Evolutionary conservation across 2,797 vertebrate species (phyloP).

Genomic region (Enteromius trimaculatus): DNA sequence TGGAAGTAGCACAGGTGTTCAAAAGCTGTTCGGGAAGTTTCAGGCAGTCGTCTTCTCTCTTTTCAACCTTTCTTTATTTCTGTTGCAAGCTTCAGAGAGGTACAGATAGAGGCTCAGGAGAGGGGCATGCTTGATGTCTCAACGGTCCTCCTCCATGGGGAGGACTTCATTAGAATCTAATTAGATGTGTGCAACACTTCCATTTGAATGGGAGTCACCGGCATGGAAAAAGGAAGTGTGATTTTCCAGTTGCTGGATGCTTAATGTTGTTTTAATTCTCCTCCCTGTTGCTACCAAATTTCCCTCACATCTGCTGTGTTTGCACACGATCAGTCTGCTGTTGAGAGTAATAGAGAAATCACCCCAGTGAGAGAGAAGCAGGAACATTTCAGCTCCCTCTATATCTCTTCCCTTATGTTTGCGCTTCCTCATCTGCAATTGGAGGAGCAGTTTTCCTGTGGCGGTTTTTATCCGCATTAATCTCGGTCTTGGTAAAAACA

Average conservation of each 20-base stretch:
- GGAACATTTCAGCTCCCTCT: conserved; percentile 33
- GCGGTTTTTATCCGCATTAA: conserved; percentile 51
- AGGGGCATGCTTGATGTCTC: conserved; percentile 53
- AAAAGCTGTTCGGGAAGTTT: conserved; percentile 9
- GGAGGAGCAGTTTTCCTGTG: conserved; percentile 28
- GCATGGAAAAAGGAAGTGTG: conserved; percentile 56
- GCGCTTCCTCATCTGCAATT: conserved; percentile 37
- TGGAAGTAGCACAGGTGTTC: conserved; percentile 32
- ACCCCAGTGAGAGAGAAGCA: conserved; percentile 51
- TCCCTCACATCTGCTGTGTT: conserved; percentile 67
- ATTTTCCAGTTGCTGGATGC: conserved; percentile 66
- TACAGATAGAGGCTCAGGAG: conserved; percentile 21
- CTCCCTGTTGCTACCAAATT: conserved; percentile 67
- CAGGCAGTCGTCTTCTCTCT: neutral
- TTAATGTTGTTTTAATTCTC: conserved; percentile 66
- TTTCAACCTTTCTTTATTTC: conserved; percentile 12
- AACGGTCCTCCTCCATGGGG: conserved; percentile 43
- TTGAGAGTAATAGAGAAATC: conserved; percentile 63
- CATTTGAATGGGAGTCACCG: conserved; percentile 55
- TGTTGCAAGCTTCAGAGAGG: conserved; percentile 16
- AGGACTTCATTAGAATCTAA: conserved; percentile 63
- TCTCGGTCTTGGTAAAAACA: conserved; percentile 52
- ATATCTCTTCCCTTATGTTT: conserved; percentile 44
- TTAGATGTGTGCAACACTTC: conserved; percentile 59
- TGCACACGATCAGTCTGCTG: conserved; percentile 61